Base-by-base conservation (phyloP, 1,140 invertebrate genomes). In the Zaprionus taronus region DNA sequence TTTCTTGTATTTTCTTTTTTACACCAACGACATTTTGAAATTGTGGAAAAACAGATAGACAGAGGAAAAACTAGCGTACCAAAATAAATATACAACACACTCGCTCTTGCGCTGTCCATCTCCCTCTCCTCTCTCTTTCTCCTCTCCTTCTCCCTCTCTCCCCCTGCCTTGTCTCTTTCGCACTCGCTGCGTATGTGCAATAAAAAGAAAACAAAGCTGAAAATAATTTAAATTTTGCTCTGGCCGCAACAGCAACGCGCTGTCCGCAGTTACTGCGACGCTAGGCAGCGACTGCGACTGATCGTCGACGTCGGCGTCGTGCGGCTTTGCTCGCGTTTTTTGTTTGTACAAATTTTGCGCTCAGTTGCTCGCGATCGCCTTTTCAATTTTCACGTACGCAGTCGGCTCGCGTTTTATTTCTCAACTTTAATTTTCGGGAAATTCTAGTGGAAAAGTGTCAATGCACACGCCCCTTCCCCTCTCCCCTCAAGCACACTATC, bases 291-390 rank as follows among this genome's bases (percentile, higher is more conserved):
- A 60, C 76, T 41, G 56, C 77, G 60, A 77, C 81, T 51, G 65
- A 44, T 44, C 41, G 41, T 41, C 80, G 58, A n/a, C 51, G 66
- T 17, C 69, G 76, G 24, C 24, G 24, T 58, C 56, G 70, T 55
- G 9, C 68, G 63, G 76, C 64, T 67, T 64, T 66, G 69, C 70
- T 70, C 69, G 65, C 58, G 51, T 71, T 34, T 58, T 72, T 70
- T 66, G 55, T 82, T 91, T 90, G 70, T 86, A 91, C 69, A 80
- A 84, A 74, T 91, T 90, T 91, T 85, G 80, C 84, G 81, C 85
- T 91, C 89, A 91, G 89, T 91, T 76, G 89, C 81, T 91, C 84
- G 89, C 89, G 89, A 90, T 91, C 89, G 89, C 80, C 77, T 85
- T 91, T 91, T 89, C 81, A 81, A 91, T 91, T 91, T 91, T 91